Conservation (phyloP, 2,797 vertebrate species). For the Epinephelus coioides region DNA sequence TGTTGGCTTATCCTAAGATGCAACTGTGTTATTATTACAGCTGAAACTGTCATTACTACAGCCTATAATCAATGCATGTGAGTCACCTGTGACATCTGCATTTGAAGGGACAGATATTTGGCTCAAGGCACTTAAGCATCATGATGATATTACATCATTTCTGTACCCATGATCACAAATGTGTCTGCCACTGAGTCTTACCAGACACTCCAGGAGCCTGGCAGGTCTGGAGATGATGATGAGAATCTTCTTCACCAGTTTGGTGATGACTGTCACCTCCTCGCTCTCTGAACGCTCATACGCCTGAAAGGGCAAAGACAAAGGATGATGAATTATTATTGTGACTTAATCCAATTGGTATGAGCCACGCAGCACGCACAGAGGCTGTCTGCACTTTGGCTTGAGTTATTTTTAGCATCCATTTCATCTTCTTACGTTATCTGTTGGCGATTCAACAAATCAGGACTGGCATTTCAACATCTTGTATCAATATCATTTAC, state of each 20-base stretch:
- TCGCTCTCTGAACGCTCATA: slow-evolving; percentile 93
- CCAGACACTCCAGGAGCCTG: slow-evolving; percentile 94
- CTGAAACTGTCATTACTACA: slow-evolving; percentile 45
- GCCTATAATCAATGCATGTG: slow-evolving; percentile 20
- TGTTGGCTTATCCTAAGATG: slow-evolving; percentile 3
- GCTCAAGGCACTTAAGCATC: background rate
- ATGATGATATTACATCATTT: slow-evolving; percentile 17
- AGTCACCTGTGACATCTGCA: slow-evolving; percentile 29
- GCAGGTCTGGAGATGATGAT: slow-evolving; percentile 94
- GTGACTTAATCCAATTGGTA: slow-evolving; percentile 39
- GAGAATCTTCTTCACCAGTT: slow-evolving; percentile 92
- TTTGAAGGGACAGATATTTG: slow-evolving; percentile 8
- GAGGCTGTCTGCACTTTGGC: slow-evolving; percentile 24
- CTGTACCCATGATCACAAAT: background rate
- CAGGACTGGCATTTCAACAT: slow-evolving; percentile 31
- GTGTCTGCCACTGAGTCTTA: slow-evolving; percentile 72
- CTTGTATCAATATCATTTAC: slow-evolving; percentile 24
- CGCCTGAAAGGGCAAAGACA: slow-evolving; percentile 82
- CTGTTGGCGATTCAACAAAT: slow-evolving; percentile 40
- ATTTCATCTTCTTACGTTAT: slow-evolving; percentile 55
- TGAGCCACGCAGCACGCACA: slow-evolving; percentile 13
- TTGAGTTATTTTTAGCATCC: slow-evolving; percentile 53
- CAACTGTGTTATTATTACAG: slow-evolving; percentile 25
- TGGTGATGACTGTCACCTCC: slow-evolving; percentile 91
- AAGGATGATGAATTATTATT: slow-evolving; percentile 40